Percentiles rank a stretch among this genome's conserved stretches.
These are phyloP conservation scores for Drosophila bunnanda DNA, from an alignment of 2,888 invertebrate genomes.

Conservation along the genomic window DNA sequence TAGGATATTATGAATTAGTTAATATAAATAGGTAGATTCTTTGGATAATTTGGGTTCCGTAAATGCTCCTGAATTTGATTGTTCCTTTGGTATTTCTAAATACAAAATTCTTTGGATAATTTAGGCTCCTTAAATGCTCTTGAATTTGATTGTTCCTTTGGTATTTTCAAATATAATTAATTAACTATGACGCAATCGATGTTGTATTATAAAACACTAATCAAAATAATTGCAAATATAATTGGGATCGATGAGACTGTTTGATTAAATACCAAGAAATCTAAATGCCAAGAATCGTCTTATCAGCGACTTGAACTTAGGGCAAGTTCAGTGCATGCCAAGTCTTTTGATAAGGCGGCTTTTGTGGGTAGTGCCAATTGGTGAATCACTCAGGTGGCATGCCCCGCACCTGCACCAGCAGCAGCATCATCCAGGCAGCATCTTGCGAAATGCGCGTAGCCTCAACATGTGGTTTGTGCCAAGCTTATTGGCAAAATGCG, in stretches of 20 bases:
- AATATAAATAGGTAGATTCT: no score
- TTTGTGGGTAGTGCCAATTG: conserved; percentile 37
- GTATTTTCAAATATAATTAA: not conserved
- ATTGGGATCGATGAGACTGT: not conserved
- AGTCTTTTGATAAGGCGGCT: conserved; percentile 38
- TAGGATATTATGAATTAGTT: no score
- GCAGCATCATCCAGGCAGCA: conserved; percentile 23
- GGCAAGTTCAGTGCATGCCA: conserved; percentile 27
- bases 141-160: not conserved
- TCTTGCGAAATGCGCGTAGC: conserved; percentile 78
- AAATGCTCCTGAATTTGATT: no score
- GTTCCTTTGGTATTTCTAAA: no score
- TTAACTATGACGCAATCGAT: not conserved
- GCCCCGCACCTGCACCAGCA: conserved; percentile 34
- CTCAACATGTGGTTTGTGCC: conserved; percentile 73
- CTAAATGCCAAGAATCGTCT: conserved; percentile 1
- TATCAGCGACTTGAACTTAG: conserved; percentile 40
- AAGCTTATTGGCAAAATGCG: conserved; percentile 47
- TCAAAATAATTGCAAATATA: not conserved
- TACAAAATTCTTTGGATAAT: no score
- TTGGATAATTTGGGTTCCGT: no score
- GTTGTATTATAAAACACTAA: not conserved
- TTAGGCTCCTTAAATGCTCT: not conserved
- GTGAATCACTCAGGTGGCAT: conserved; percentile 68
- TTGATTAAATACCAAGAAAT: not conserved